phyloP scores from a whole-genome alignment of 2,113 vertebrate species.

The Poecilia latipinna region DNA sequence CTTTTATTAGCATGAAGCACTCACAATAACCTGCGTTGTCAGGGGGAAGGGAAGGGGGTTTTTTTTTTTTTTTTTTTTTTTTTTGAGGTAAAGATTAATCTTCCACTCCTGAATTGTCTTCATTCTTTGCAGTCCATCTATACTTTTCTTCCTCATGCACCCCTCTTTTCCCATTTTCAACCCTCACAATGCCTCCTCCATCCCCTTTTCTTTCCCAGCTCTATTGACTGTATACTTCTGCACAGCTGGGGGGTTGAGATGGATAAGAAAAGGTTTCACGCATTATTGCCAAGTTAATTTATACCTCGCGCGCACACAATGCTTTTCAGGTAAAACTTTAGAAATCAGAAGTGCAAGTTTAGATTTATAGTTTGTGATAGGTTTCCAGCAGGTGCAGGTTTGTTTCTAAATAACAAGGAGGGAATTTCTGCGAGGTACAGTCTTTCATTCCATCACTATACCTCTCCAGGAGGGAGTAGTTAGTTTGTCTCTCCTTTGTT shows the following conservation, averaged over 20 bases:
- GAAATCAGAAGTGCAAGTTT: slow-evolving; percentile 8
- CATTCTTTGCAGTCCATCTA: slow-evolving; percentile 58
- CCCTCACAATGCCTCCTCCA: slow-evolving; percentile 62
- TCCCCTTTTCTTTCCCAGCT: slow-evolving; percentile 49
- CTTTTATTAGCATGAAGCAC: slow-evolving; percentile 74
- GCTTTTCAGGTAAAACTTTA: slow-evolving; percentile 19
- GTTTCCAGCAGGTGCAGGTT: slow-evolving; percentile 22
- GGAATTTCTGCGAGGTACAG: slow-evolving; percentile 71
- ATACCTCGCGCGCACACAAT: not conserved
- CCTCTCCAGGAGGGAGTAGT: slow-evolving; percentile 75
- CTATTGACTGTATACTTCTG: slow-evolving; percentile 80
- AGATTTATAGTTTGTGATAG: slow-evolving; percentile 7
- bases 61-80: slow-evolving; percentile 67
- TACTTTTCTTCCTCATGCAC: slow-evolving; percentile 68
- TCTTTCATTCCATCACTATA: slow-evolving; percentile 78
- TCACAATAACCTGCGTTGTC: slow-evolving; percentile 77
- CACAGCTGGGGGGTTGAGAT: slow-evolving; percentile 65
- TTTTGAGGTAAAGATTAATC: slow-evolving; percentile 77
- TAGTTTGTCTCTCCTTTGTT: slow-evolving; percentile 80
- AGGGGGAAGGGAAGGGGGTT: slow-evolving; percentile 54
- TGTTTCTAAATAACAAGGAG: slow-evolving; percentile 33
- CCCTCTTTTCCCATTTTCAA: slow-evolving; percentile 69
- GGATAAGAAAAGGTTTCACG: slow-evolving; percentile 56
- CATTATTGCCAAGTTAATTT: slow-evolving; percentile 15
- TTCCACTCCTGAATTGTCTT: slow-evolving; percentile 76